phyloP scores from a whole-genome alignment of 1,140 invertebrate species.

The Bombus vancouverensis region DNA sequence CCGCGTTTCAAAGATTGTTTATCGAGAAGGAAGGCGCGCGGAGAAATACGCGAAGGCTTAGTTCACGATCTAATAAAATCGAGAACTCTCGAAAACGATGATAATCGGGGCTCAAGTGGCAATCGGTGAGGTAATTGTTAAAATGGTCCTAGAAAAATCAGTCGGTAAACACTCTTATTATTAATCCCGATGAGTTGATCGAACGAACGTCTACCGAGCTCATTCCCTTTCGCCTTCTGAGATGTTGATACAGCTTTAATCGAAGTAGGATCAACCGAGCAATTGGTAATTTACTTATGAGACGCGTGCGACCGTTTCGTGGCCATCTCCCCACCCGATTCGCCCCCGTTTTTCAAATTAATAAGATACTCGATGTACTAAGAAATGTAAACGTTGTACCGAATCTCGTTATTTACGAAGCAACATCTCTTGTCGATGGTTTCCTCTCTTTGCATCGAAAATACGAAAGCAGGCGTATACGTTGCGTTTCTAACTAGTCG shows the following conservation, averaged over 20 bases:
- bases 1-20: background rate
- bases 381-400: background rate
- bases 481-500: too few species aligned
- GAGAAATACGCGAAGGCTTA: background rate
- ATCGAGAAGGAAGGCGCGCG: background rate
- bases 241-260: conserved; percentile 70
- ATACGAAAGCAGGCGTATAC: background rate
- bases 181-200: conserved; percentile 72
- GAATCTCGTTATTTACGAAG: background rate
- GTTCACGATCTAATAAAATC: conserved; percentile 15
- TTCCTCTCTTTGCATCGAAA: background rate
- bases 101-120: conserved; percentile 69
- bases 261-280: conserved; percentile 66
- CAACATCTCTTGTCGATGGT: background rate
- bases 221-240: conserved; percentile 55
- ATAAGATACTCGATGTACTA: background rate
- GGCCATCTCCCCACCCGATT: background rate
- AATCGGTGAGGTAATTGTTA: conserved; percentile 72
- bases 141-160: conserved; percentile 73
- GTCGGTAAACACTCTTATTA: conserved; percentile 74
- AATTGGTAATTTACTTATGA: conserved; percentile 60
- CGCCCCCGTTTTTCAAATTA: conserved; percentile 9
- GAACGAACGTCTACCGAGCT: conserved; percentile 53
- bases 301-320: background rate
- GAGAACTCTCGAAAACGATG: conserved; percentile 52